Base-by-base conservation (phyloP, 2,888 invertebrate species). In the Ormyrus rosae region DNA sequence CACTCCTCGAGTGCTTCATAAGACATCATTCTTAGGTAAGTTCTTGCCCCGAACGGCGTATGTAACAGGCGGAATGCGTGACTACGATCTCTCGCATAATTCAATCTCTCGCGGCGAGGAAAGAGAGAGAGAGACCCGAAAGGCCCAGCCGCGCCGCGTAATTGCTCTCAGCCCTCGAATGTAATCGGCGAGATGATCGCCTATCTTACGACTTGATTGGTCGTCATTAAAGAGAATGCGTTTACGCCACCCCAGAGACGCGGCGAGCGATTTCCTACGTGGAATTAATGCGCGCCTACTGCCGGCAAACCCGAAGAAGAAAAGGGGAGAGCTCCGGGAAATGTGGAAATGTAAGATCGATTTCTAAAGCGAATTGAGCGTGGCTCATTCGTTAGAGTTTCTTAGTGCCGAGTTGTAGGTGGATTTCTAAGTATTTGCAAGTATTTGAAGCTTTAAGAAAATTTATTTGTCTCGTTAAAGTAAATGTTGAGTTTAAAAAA, bases 141-240 rank as follows among this genome's bases (percentile, higher is more conserved):
- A 51, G 68, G 6, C 45, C 7, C 53, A 67, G 46, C n/a, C 60
- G 46, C 34, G 19, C 19, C 19, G 19, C 74, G 78, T 78, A 79
- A 79, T 82, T 79, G 82, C 79, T 68, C 73, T 64, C 75, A 75
- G 55, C 74, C 74, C 74, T 79, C 71, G 83, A 82, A 81, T 83
- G 87, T 89, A 89, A 90, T 89, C 89, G 87, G 78, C 51, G 84
- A 88, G 89, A 88, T 89, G 89, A 90, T 90, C 89, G 89, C 86
- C 85, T 86, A 89, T 89, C 89, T 89, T 86, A 87, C 86, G 86
- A 85, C 88, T 87, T 87, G 89, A 90, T 90, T 89, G 89, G 87
- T 83, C 84, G 88, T 89, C 88, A 88, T 90, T 90, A 89, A 89
- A 89, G 87, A 85, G 87, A 89, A 90, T 87, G 89, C 89, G 86